Percentiles rank a stretch among this genome's conserved stretches.
Conservation (phyloP, 2,888 invertebrate species). For the Plutella xylostella region DNA sequence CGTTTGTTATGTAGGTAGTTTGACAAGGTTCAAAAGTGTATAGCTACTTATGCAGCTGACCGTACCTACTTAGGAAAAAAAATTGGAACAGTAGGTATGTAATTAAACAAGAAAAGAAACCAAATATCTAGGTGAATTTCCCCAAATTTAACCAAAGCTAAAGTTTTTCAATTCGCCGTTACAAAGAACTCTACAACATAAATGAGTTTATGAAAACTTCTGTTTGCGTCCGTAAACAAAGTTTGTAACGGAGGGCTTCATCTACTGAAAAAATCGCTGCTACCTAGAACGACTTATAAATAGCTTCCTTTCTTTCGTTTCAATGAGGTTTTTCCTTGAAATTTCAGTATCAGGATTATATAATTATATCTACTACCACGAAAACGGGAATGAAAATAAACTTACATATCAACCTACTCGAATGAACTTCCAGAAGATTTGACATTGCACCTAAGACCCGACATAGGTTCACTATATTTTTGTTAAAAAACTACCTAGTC, state of each 20-base stretch:
- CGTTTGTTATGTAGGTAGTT: not conserved
- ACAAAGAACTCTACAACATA: not conserved
- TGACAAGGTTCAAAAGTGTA: not conserved
- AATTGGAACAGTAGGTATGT: too few relatives aligned
- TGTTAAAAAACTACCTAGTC: too few relatives aligned
- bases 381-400: not conserved
- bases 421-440: too few relatives aligned
- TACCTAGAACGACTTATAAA: not conserved
- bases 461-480: too few relatives aligned
- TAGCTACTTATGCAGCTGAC: too few relatives aligned
- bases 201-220: not conserved
- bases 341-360: not conserved
- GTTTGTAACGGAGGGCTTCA: not conserved
- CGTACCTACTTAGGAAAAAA: too few relatives aligned
- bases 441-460: too few relatives aligned
- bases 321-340: not conserved
- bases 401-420: too few relatives aligned
- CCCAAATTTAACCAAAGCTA: constrained; percentile 31
- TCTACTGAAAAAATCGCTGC: not conserved
- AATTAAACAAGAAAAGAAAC: constrained; percentile 15
- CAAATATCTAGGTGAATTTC: constrained; percentile 22
- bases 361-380: not conserved
- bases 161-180: constrained; percentile 45
- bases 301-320: not conserved
- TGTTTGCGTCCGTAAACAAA: not conserved